Percentiles rank a stretch among this genome's conserved stretches.
phyloP scores from a whole-genome alignment of 2,113 vertebrate species.

The Phycodurus eques region DNA sequence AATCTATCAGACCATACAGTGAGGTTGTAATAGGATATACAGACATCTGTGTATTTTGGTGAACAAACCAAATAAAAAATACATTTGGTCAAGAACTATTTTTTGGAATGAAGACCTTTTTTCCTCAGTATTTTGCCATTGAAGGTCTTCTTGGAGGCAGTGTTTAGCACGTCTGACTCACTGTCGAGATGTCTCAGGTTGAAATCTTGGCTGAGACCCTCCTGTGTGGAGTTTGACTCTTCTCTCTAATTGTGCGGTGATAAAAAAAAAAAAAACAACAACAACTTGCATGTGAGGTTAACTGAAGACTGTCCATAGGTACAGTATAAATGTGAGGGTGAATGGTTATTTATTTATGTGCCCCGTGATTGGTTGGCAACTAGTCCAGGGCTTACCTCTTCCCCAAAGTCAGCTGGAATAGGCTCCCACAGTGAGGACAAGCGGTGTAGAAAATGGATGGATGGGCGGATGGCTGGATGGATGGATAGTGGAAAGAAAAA shows the following conservation, averaged over 20 bases:
- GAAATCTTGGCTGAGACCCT: neutral
- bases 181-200: neutral
- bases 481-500: too few species aligned
- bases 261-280: too few species aligned
- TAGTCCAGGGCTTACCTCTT: too few species aligned
- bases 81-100: constrained; percentile 1
- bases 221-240: neutral
- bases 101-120: neutral
- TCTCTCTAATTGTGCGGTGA: neutral
- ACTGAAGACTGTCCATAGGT: too few species aligned
- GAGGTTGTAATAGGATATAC: constrained; percentile 41
- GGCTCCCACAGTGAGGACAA: too few species aligned
- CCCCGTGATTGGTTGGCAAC: too few species aligned
- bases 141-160: neutral
- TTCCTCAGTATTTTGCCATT: neutral
- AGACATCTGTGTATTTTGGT: constrained; percentile 31
- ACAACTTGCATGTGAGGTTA: too few species aligned
- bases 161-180: neutral
- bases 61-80: constrained; percentile 23
- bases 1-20: constrained; percentile 49
- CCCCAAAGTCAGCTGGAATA: too few species aligned
- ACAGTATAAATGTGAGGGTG: too few species aligned
- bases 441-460: too few species aligned
- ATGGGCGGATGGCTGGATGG: too few species aligned
- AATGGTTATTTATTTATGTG: too few species aligned